Base-by-base conservation (phyloP, 2,888 invertebrate genomes). In the Platypus cylindrus region DNA sequence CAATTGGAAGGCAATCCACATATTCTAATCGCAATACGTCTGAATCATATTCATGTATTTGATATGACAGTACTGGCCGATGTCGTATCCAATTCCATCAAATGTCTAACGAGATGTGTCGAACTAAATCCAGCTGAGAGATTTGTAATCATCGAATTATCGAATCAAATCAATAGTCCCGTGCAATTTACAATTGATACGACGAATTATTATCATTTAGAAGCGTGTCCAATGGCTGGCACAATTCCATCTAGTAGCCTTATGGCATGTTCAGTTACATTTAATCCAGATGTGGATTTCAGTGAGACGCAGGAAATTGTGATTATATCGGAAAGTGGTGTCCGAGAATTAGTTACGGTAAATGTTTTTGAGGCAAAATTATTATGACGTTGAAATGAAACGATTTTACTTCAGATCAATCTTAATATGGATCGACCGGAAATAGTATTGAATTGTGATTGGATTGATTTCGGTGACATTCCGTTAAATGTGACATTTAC, bases 141-240 rank as follows among this genome's bases (percentile, higher is more conserved):
- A 17, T 64, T 39, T 2, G 36, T 66, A 45, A 67, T 58, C 47
- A 61, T 70, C 1, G 63, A 63, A 47, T 48, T 73, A 20, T 64
- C 62, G 46, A 73, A 73, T 52, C 63, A 65, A 12, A 64, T 73
- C 1, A 64, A 70, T 40, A 67, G 69, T 49, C 57, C 64, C 27
- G 66, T 67, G 1, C 47, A 58, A 3, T 71, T 68, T 55, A 51
- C 62, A 30, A 67, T 41, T 3, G 38, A 38, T 11, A 36, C 43
- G 8, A 36, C 43, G 8, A 25, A 29, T 12, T 43, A 15, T 30
- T 64, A 67, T 11, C 46, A 43, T 30, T 59, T 71, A 44, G 56
- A 40, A 36, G 59, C 75, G 31, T 57, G 65, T 45, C 75, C 75
- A 1, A 56, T 58, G 50, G 50, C 41, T 38, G 75, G 74, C 16